phyloP scores from a whole-genome alignment of 2,113 vertebrate species.

The Rafetus swinhoei region DNA sequence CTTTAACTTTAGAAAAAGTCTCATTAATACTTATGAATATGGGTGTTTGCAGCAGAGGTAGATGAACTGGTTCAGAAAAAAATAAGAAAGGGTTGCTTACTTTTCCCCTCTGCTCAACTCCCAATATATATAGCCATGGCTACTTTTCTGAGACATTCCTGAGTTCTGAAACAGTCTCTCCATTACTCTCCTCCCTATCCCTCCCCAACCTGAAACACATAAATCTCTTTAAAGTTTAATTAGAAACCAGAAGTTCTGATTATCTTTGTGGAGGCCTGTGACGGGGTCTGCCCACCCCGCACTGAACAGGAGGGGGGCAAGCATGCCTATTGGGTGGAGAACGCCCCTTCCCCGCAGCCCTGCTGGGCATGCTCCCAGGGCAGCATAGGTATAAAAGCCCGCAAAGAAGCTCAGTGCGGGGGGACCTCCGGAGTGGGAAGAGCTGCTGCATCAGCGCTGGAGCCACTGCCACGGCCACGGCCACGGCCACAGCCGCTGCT shows the following conservation, averaged over 20 bases:
- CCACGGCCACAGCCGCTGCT: too few species aligned
- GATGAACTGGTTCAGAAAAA: not conserved
- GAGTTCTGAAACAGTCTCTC: fast-evolving
- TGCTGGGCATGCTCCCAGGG: too few species aligned
- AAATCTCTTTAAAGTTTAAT: not conserved
- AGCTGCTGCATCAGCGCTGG: too few species aligned
- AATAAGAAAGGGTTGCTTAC: not conserved
- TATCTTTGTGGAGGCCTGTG: not conserved
- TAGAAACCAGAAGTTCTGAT: not conserved
- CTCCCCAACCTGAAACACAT: not conserved
- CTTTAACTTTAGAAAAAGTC: not conserved
- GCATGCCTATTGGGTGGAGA: too few species aligned
- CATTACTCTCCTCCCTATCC: too few species aligned
- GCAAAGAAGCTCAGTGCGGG: too few species aligned
- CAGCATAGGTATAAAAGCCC: too few species aligned
- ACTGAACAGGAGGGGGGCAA: too few species aligned
- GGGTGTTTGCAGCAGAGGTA: not conserved
- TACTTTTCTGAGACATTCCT: not conserved
- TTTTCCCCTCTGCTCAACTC: not conserved
- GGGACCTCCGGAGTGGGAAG: too few species aligned
- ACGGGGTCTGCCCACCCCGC: too few species aligned
- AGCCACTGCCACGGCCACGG: too few species aligned
- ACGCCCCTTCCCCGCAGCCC: too few species aligned
- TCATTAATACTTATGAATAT: not conserved
- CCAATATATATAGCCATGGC: not conserved